A percentile compares a stretch with the other conserved stretches of the same genome.
phyloP scores from a whole-genome alignment of 2,113 vertebrate genomes.

The Gallinago paraguaiae region DNA sequence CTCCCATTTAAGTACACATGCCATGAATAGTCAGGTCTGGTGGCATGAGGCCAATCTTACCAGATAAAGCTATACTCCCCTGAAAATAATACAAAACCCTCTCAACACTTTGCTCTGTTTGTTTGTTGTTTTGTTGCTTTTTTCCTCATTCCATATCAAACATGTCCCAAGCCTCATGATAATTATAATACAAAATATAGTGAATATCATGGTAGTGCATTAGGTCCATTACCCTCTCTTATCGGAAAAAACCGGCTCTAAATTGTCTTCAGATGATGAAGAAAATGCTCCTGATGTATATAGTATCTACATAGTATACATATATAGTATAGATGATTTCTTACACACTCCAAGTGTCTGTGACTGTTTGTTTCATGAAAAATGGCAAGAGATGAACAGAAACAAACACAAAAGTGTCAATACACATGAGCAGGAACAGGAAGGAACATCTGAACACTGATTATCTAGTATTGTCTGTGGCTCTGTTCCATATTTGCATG shows the following conservation, averaged over 20 bases:
- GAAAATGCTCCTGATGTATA: neutral
- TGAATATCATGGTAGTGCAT: neutral
- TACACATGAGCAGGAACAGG: neutral
- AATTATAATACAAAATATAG: neutral
- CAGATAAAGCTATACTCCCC: neutral
- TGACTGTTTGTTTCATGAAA: neutral
- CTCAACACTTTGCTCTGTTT: neutral
- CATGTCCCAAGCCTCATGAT: neutral
- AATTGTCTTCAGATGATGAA: neutral
- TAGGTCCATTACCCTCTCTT: neutral
- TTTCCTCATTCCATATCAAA: neutral
- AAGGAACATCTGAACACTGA: neutral
- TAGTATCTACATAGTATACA: too few relatives aligned
- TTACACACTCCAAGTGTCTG: neutral
- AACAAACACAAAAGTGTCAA: neutral
- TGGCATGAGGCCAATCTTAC: neutral
- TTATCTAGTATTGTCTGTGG: neutral
- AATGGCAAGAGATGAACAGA: neutral
- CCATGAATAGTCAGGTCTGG: neutral
- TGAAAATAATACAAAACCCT: neutral
- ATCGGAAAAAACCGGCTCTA: neutral
- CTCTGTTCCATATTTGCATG: neutral
- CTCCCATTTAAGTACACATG: neutral
- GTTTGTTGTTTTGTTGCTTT: neutral
- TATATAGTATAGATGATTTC: neutral